Evolutionary conservation across 1,140 invertebrate genomes (phyloP).

Genomic region (Dendrolimus kikuchii): DNA sequence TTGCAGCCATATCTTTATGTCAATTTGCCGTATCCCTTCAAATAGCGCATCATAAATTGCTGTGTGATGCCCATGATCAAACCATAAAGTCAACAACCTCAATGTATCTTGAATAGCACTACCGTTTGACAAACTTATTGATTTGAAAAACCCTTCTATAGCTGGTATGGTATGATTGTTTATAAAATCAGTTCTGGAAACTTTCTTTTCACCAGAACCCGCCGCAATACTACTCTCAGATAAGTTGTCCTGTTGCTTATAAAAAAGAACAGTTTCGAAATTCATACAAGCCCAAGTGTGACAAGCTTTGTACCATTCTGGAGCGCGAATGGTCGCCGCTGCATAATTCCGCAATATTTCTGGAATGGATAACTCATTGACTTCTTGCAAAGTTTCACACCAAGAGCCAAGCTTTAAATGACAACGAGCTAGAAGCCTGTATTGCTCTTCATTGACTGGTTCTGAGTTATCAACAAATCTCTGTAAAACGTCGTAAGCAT

Average conservation of each 20-base stretch:
- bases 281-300: conserved; percentile 98
- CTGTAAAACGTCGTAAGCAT: conserved; percentile 84
- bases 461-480: conserved; percentile 83
- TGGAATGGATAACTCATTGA: conserved; percentile 86
- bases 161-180: conserved; percentile 92
- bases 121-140: conserved; percentile 92
- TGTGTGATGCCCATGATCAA: conserved; percentile 93
- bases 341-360: conserved; percentile 90
- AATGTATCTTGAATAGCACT: conserved; percentile 98
- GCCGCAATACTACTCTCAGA: conserved; percentile 41
- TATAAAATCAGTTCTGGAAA: conserved; percentile 74
- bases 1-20: conserved; percentile 99
- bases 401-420: conserved; percentile 94
- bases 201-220: conserved; percentile 45
- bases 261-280: conserved; percentile 95
- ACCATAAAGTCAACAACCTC: conserved; percentile 93
- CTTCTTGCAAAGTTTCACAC: conserved; percentile 88
- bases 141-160: conserved; percentile 97
- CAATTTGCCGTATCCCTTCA: conserved; percentile 93
- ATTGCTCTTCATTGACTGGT: conserved; percentile 75
- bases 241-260: conserved; percentile 80
- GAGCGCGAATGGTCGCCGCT: conserved; percentile 91
- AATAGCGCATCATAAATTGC: conserved; percentile 94
- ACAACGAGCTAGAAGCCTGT: conserved; percentile 86
- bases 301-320: conserved; percentile 96